Conservation (phyloP, 2,113 vertebrate species). For the Dromaius novaehollandiae region DNA sequence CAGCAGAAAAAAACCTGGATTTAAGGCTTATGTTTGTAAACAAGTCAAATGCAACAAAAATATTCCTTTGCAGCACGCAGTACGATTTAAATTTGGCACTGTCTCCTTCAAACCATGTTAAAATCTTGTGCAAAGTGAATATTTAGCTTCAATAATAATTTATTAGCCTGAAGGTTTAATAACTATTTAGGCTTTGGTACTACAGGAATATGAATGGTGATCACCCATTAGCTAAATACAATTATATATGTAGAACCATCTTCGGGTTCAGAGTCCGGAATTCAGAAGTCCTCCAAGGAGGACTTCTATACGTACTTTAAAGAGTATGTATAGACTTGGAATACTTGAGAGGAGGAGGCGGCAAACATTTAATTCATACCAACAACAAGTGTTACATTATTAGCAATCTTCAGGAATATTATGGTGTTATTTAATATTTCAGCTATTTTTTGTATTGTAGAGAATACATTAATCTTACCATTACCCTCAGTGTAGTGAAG, state of each 20-base stretch:
- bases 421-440: not conserved
- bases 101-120: not conserved
- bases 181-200: not conserved
- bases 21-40: not conserved
- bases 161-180: not conserved
- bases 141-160: not conserved
- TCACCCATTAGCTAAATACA: not conserved
- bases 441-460: not conserved
- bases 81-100: not conserved
- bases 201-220: not conserved
- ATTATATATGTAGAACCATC: not conserved
- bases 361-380: not conserved
- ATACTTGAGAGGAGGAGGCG: not conserved
- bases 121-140: not conserved
- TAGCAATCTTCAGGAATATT: not conserved
- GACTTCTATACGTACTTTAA: not conserved
- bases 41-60: not conserved
- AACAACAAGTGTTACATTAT: not conserved
- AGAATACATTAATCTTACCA: not conserved
- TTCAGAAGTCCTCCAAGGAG: not conserved
- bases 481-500: not conserved
- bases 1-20: not conserved
- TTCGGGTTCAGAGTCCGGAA: not conserved
- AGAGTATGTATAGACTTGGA: rapidly evolving
- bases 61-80: not conserved